Evolutionary conservation across 2,888 invertebrate species (phyloP).

Genomic region (Dasypolia templi): DNA sequence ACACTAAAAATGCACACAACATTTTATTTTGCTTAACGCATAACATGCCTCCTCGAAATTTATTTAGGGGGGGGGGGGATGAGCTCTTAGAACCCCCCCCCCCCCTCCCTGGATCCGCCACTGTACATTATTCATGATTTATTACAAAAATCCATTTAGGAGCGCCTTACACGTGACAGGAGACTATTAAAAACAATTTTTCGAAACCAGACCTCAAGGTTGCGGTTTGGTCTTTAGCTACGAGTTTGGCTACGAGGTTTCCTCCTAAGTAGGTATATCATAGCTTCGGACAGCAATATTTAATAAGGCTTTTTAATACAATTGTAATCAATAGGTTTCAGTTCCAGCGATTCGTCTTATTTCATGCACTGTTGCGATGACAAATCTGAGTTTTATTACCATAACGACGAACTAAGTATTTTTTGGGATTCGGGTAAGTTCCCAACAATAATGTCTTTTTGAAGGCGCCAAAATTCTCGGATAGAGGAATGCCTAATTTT

Average conservation of each 20-base stretch:
- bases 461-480: not conserved
- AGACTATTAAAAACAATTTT: not conserved
- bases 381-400: constrained; percentile 24
- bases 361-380: constrained; percentile 39
- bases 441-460: not conserved
- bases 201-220: not conserved
- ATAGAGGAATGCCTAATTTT: not conserved
- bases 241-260: not conserved
- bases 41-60: too few relatives aligned
- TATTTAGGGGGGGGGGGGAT: too few relatives aligned
- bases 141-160: too few relatives aligned
- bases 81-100: too few relatives aligned
- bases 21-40: too few relatives aligned
- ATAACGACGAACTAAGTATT: not conserved
- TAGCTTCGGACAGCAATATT: constrained; percentile 1
- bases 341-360: constrained; percentile 48
- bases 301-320: constrained; percentile 18
- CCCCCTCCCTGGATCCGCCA: too few relatives aligned
- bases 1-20: too few relatives aligned
- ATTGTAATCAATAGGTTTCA: constrained; percentile 49
- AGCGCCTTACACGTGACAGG: not conserved
- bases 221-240: not conserved
- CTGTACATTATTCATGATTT: too few relatives aligned
- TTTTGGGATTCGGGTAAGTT: not conserved
- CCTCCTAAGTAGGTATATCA: not conserved